These are phyloP conservation scores for Stenichneumon culpator DNA, from an alignment of 2,888 invertebrate species.

Conservation along the genomic window DNA sequence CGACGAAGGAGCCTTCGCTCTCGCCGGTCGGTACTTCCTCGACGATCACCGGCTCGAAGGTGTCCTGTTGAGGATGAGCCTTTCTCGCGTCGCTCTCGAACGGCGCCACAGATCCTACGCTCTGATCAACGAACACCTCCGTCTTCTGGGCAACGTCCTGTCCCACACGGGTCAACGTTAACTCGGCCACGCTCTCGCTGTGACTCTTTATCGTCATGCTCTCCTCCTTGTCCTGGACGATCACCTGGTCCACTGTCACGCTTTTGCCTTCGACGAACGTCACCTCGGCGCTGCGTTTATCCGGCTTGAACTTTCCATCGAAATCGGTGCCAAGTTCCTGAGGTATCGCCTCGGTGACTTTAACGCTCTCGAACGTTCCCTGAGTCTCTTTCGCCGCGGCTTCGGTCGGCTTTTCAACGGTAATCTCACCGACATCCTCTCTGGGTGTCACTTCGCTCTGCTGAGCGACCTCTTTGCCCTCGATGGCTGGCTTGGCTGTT, in stretches of 20 bases:
- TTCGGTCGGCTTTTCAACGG: conserved; percentile 77
- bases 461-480: conserved; percentile 85
- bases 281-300: conserved; percentile 78
- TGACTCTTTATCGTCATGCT: conserved; percentile 71
- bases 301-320: conserved; percentile 75
- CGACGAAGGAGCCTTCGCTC: conserved; percentile 76
- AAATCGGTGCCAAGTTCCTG: conserved; percentile 75
- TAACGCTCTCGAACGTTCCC: conserved; percentile 84
- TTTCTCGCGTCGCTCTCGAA: conserved; percentile 74
- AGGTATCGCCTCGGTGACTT: conserved; percentile 82
- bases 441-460: conserved; percentile 76
- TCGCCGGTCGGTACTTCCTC: conserved; percentile 78
- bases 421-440: conserved; percentile 78
- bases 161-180: conserved; percentile 74
- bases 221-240: conserved; percentile 82
- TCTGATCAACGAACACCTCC: conserved; percentile 81
- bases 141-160: conserved; percentile 82
- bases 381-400: conserved; percentile 85
- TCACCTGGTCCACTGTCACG: conserved; percentile 81
- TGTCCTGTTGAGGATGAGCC: conserved; percentile 78
- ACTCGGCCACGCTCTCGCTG: conserved; percentile 72
- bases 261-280: conserved; percentile 81
- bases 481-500: conserved; percentile 82
- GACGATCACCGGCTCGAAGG: conserved; percentile 78
- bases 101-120: conserved; percentile 75